Evolutionary conservation across 2,888 invertebrate species (phyloP), one percentile per base, ranked within the genome.

Genomic region (Taenaris catops): DNA sequence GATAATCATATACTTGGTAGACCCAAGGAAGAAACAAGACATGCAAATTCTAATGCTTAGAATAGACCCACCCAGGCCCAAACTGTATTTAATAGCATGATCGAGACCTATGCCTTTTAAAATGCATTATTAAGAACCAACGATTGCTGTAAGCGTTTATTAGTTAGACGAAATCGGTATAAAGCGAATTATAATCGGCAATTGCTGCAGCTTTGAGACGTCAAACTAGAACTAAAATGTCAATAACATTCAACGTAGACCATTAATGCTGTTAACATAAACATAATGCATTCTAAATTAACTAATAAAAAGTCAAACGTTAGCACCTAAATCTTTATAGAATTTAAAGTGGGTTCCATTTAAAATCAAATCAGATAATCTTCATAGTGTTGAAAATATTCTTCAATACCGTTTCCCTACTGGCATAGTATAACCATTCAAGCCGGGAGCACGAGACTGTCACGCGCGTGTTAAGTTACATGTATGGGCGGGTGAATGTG

Each of bases 211-310:
- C 34, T 39, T 36, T 34, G 64, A 45, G 53, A 65, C 62, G 60
- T 61, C 58, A 54, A n/a, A 31, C 58, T 53, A 52, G 49, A 48
- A 52, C 53, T 46, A 48, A 60, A 53, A 51, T 61, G 55, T 48
- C 57, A 57, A 51, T 53, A 44, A 7, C 10, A 25, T 32, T 27
- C 17, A 8, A 21, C 6, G 3, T 4, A 6, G 5, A 8, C 4
- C 1, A 21, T 11, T 6, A 9, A 24, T 11, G 7, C 4, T n/a
- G 7, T 5, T n/a, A 25, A 12, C 8, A 11, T 24, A 24, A 25
- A 1, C 8, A 3, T 10, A 24, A 11, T 12, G 3, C 5, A 10
- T 12, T 4, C 4, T 25, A 5, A 14, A 2, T 8, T 25, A 2
- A 8, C 8, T 16, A 7, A 8, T 12, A 2, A 17, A 17, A 17